Base-by-base conservation (phyloP, 2,888 invertebrate genomes). In the Laothoe populi region DNA sequence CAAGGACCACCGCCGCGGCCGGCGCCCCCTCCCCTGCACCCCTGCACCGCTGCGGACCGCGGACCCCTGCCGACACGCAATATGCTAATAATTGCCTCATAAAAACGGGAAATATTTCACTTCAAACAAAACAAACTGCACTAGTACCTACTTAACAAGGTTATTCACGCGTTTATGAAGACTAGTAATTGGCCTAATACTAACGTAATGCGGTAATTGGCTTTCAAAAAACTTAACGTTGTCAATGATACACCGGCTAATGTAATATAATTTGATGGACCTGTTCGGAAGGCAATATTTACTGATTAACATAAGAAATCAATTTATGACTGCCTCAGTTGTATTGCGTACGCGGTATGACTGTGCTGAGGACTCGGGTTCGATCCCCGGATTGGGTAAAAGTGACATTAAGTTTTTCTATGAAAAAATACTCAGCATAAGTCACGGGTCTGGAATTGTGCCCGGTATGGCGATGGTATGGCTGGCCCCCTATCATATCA, bases 41-140 rank as follows among this genome's bases (percentile, higher is more conserved):
- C 63, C 73, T 13, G 11, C 67, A 63, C 62, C 49, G 66, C 64
- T 63, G 66, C 64, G 71, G 67, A 69, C 21, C 49, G 73, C 72
- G 70, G 79, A 62, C 75, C 73, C 77, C 73, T 71, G 71, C 69
- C 64, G 74, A 19, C 64, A 71, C 65, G 69, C 77, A 79, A 78
- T 85, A 85, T 84, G 86, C 82, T 86, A 83, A 85, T 84, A 81
- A 83, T 83, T 80, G 73, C 74, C 70, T 68, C 66, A 65, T 70
- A 72, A 74, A 74, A 72, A 42, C 23, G 24, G 35, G 10, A 35
- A 26, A 53, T 53, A 53, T 53, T 53, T 53, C 35, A 35, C 19
- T 31, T 10, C 64, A 62, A 60, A 63, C 59, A 60, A 61, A 63
- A 66, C 42, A 35, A 35, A 53, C 19, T 31, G 31, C 16, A 53